Evolutionary conservation across 2,113 vertebrate species (phyloP).

Genomic region (Bubalus kerabau): DNA sequence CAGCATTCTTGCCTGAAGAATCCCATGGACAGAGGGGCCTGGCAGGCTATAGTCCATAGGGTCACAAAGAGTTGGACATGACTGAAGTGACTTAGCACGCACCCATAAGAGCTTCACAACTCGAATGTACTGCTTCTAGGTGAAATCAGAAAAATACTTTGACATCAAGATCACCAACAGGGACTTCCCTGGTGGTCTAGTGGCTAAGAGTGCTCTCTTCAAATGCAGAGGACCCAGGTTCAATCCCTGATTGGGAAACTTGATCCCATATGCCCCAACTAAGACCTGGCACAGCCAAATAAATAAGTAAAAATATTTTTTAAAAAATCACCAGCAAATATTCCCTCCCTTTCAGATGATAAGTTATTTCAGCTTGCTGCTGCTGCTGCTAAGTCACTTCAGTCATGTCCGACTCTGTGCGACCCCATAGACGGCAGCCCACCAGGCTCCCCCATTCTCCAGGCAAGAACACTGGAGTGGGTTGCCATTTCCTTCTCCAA

Average conservation of each 20-base stretch:
- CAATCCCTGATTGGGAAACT: background rate
- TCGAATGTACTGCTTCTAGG: background rate
- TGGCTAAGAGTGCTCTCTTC: background rate
- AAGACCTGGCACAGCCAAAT: background rate
- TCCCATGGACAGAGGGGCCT: background rate
- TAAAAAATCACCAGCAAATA: background rate
- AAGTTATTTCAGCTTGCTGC: background rate
- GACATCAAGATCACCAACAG: background rate
- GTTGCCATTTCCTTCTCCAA: too few species aligned
- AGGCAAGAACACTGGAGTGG: too few species aligned
- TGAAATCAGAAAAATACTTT: constrained; percentile 1
- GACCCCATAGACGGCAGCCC: too few species aligned
- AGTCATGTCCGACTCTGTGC: too few species aligned
- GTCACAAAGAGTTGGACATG: background rate
- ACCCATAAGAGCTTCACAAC: background rate
- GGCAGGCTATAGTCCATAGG: background rate
- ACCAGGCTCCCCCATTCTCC: too few species aligned
- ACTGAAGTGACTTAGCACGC: background rate
- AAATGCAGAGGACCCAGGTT: background rate
- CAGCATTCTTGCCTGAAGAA: background rate
- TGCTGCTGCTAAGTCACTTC: too few species aligned
- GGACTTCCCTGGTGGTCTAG: background rate
- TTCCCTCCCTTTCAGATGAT: background rate
- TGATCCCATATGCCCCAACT: background rate
- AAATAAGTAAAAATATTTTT: background rate